Percentiles rank a stretch among this genome's conserved stretches.
These are phyloP conservation scores for Gallinago undulata DNA, from an alignment of 2,113 vertebrate genomes.

Conservation along the genomic window DNA sequence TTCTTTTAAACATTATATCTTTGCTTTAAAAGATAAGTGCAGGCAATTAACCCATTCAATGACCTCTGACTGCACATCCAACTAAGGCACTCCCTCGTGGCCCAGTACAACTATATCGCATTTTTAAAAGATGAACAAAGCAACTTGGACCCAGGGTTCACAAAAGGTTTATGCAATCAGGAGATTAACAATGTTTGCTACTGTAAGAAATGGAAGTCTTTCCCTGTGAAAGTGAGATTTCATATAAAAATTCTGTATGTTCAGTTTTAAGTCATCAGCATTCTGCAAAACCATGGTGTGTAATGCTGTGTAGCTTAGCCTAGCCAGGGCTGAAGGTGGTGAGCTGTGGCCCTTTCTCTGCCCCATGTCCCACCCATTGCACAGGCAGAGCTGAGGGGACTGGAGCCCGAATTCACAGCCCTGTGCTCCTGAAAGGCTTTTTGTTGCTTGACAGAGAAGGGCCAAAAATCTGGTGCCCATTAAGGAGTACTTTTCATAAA, in stretches of 20 bases:
- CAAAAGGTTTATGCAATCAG: background rate
- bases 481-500: background rate
- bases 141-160: background rate
- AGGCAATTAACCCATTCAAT: conserved; percentile 50
- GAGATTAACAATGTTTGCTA: background rate
- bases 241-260: background rate
- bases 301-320: background rate
- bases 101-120: background rate
- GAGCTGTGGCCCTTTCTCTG: background rate
- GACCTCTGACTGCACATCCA: conserved; percentile 24
- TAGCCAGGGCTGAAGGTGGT: background rate
- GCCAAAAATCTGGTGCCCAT: background rate
- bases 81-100: background rate
- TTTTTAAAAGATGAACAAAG: background rate
- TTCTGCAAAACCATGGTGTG: background rate
- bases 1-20: conserved; percentile 15
- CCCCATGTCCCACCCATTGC: background rate
- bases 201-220: background rate
- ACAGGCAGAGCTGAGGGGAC: background rate
- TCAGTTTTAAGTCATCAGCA: background rate
- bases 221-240: background rate
- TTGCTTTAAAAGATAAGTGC: conserved; percentile 44
- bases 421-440: background rate
- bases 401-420: background rate
- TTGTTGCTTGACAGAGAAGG: background rate